Evolutionary conservation across 2,797 vertebrate genomes (phyloP).

Genomic region (Cichlasoma orientale): DNA sequence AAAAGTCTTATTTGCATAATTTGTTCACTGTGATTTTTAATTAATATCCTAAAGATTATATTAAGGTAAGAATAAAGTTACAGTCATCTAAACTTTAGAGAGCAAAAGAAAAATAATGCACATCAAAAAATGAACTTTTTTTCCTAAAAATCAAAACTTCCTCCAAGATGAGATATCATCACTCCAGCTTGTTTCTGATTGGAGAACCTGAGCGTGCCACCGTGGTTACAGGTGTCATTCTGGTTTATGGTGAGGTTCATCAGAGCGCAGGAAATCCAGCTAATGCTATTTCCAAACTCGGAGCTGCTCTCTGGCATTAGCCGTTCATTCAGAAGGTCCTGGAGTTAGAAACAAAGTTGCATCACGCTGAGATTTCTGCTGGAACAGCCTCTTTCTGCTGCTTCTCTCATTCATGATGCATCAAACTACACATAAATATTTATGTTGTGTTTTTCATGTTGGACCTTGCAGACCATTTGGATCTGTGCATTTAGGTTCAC

Average conservation of each 20-base stretch:
- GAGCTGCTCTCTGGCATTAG: too few relatives aligned
- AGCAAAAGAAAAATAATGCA: not conserved
- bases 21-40: not conserved
- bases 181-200: not conserved
- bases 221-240: not conserved
- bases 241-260: rapidly evolving
- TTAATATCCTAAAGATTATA: rapidly evolving
- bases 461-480: not conserved
- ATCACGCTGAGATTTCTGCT: not conserved
- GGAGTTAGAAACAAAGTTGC: not conserved
- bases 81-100: not conserved
- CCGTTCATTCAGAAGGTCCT: not conserved
- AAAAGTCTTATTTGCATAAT: not conserved
- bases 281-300: too few relatives aligned
- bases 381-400: not conserved
- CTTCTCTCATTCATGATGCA: not conserved
- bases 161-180: too few relatives aligned
- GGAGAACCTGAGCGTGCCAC: not conserved
- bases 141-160: not conserved
- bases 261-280: not conserved
- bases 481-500: not conserved
- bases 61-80: too few relatives aligned
- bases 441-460: not conserved
- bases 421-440: not conserved
- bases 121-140: not conserved